phyloP scores from a whole-genome alignment of 2,888 invertebrate species.

The Drosophila nr. medialis region DNA sequence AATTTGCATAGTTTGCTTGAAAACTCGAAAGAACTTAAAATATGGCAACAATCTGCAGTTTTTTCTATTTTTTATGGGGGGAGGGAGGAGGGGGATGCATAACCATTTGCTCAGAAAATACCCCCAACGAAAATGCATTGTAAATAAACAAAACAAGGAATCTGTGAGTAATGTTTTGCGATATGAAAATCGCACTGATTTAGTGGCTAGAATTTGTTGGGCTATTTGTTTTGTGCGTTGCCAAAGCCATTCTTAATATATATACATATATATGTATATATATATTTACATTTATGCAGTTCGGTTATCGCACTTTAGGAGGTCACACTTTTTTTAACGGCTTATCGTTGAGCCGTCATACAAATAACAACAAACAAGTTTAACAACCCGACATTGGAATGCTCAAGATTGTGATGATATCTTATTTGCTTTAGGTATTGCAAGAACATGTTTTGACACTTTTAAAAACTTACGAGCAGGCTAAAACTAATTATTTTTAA shows the following conservation, averaged over 20 bases:
- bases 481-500: neutral
- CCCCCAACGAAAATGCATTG: conserved; percentile 50
- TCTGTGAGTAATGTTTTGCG: conserved; percentile 71
- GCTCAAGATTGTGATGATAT: neutral
- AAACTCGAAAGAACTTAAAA: conserved; percentile 52
- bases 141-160: conserved; percentile 64
- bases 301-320: conserved; percentile 12
- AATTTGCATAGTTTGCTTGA: conserved; percentile 65
- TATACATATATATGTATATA: neutral
- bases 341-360: conserved; percentile 7
- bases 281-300: neutral
- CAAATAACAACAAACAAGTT: conserved; percentile 17
- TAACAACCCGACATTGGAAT: neutral
- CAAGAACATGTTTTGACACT: neutral
- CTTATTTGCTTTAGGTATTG: neutral
- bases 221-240: conserved; percentile 55
- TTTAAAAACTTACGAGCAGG: neutral
- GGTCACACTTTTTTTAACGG: neutral
- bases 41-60: conserved; percentile 50
- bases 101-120: conserved; percentile 47
- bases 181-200: conserved; percentile 76
- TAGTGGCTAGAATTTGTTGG: conserved; percentile 62
- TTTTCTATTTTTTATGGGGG: neutral
- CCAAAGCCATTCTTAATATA: neutral
- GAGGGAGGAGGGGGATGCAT: neutral